Conservation (phyloP, 1,140 invertebrate genomes). For the Scylla paramamosain region DNA sequence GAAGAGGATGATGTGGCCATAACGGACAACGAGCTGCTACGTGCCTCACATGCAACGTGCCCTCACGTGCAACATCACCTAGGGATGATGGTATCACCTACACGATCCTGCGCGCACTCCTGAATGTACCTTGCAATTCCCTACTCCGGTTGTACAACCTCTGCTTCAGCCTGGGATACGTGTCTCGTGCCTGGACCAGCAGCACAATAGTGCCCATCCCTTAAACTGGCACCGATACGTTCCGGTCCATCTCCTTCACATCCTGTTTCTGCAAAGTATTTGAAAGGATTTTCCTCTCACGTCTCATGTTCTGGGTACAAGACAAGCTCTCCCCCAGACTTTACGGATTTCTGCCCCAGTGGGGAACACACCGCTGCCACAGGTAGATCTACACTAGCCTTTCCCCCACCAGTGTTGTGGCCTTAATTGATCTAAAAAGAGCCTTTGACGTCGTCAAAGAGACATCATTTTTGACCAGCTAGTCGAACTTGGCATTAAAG, state of each 20-base stretch:
- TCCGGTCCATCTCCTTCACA: background rate
- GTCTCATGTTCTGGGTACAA: background rate
- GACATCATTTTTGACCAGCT: background rate
- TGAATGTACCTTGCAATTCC: too few relatives aligned
- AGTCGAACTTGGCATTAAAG: background rate
- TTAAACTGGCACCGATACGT: background rate
- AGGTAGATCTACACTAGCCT: constrained; percentile 5
- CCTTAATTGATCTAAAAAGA: background rate
- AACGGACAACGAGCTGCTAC: background rate
- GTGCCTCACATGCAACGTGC: too few relatives aligned
- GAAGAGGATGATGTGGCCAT: constrained; percentile 42
- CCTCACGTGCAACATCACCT: too few relatives aligned
- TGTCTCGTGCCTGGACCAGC: too few relatives aligned
- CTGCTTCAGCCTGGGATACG: too few relatives aligned
- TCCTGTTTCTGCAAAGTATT: background rate
- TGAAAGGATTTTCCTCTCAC: background rate
- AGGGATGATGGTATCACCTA: too few relatives aligned
- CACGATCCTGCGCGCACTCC: too few relatives aligned
- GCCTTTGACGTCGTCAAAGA: too few relatives aligned
- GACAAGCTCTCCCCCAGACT: background rate
- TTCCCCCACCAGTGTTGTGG: background rate
- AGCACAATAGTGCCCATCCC: background rate
- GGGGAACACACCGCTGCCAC: background rate
- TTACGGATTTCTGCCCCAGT: background rate
- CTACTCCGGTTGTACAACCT: too few relatives aligned